Evolutionary conservation across 2,797 vertebrate species (phyloP).

Genomic region (Ispidina lecontei): DNA sequence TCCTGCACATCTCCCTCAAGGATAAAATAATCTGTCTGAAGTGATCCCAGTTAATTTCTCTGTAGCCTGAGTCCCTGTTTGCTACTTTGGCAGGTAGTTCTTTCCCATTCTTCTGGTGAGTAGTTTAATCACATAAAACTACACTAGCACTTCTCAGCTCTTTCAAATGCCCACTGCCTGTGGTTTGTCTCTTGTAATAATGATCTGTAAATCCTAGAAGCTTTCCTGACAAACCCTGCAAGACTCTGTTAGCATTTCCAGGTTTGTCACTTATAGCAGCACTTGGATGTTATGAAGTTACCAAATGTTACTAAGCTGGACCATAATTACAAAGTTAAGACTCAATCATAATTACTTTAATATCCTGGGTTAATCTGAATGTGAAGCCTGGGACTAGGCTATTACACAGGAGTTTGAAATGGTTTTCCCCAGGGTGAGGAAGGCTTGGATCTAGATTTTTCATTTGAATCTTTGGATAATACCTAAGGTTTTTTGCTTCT

Average conservation of each 20-base stretch:
- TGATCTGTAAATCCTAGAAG: background rate
- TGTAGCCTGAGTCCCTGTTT: background rate
- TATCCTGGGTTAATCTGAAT: background rate
- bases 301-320: background rate
- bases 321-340: background rate
- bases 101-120: background rate
- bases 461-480: background rate
- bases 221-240: background rate
- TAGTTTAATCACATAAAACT: background rate
- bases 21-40: slow-evolving; percentile 16
- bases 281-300: background rate
- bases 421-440: background rate
- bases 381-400: background rate
- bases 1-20: background rate
- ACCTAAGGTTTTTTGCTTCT: background rate
- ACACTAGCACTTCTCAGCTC: background rate
- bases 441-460: background rate
- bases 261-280: background rate
- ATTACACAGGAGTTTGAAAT: background rate
- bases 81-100: background rate
- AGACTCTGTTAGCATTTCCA: background rate
- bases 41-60: background rate
- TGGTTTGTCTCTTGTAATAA: background rate
- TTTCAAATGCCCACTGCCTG: background rate
- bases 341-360: background rate